Evolutionary conservation across 2,113 vertebrate genomes (phyloP), one percentile per base, ranked within the genome.

Genomic region (Dipodomys merriami): DNA sequence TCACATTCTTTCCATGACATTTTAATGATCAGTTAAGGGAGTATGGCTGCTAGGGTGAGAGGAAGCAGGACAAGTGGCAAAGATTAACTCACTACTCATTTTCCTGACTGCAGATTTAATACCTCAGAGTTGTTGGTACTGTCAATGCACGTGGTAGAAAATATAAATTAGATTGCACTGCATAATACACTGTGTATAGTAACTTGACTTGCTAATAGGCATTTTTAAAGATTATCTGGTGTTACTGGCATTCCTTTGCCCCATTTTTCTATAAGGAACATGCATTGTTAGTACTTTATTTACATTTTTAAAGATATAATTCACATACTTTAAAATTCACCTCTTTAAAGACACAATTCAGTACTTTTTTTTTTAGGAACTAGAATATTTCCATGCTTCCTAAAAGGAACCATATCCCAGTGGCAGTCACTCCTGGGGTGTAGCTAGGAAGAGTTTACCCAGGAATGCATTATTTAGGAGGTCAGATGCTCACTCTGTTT

Each of bases 21-120:
- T 95, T 95, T 97, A 95, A 95, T 93, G 95, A 95, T 95, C 85
- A 81, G 79, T 90, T 95, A 95, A 91, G 88, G 95, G 95, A 96
- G 96, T 96, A 78, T 74, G 85, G 74, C 67, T 77, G 73, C 87
- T 11, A 53, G 93, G 95, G 93, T 91, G 93, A 94, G 69, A 74
- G 88, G 84, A 88, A 95, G 94, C 91, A 90, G 87, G 82, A 97
- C 94, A 86, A 95, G 96, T 49, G 85, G 91, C 93, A 95, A 87
- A 95, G 93, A 95, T 88, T 89, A 95, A 86, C 93, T 95, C 90
- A 67, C 88, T 76, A 30, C 84, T 86, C 91, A 85, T 95, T 93
- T 96, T 83, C 72, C 78, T 80, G 88, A 78, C 60, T 91, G 79
- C 53, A 90, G 78, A 90, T 94, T 93, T 91, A 94, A 87, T 86